These are phyloP conservation scores for Orestias chungarensis DNA, from an alignment of 2,797 vertebrate genomes.

Conservation along the genomic window DNA sequence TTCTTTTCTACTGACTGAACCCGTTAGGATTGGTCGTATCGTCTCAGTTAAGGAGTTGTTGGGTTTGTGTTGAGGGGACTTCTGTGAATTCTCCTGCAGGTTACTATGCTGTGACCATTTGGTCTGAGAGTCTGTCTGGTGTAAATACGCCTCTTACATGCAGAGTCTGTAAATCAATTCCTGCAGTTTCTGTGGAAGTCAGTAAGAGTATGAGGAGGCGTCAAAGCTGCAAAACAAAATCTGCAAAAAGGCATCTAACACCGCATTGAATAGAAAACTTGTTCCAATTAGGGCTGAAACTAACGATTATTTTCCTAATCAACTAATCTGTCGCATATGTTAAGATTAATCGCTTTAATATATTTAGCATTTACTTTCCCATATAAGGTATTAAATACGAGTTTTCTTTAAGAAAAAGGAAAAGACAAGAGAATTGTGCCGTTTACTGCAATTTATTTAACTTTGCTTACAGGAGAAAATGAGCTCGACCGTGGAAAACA, in stretches of 20 bases:
- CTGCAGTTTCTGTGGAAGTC: background rate
- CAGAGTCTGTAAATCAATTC: background rate
- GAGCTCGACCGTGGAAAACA: too few relatives aligned
- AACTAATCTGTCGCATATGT: too few relatives aligned
- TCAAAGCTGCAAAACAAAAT: conserved; percentile 74
- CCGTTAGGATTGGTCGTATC: background rate
- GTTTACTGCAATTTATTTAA: too few relatives aligned
- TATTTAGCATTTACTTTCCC: too few relatives aligned
- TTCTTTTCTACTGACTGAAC: background rate
- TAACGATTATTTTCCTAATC: too few relatives aligned
- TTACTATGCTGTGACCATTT: background rate
- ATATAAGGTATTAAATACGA: too few relatives aligned
- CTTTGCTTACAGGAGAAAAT: too few relatives aligned
- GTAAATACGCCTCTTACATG: too few relatives aligned
- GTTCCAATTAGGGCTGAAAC: too few relatives aligned
- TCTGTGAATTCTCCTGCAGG: background rate
- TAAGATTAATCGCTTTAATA: too few relatives aligned
- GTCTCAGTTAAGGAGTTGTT: background rate
- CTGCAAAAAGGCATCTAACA: conserved; percentile 27
- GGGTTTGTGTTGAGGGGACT: background rate
- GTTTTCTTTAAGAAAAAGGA: too few relatives aligned
- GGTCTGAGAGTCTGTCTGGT: background rate
- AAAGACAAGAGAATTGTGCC: too few relatives aligned
- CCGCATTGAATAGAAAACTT: conserved; percentile 43
- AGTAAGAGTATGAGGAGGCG: conserved; percentile 44